Evolutionary conservation across 2,888 invertebrate genomes (phyloP).

Genomic region (Harmothoe impar): DNA sequence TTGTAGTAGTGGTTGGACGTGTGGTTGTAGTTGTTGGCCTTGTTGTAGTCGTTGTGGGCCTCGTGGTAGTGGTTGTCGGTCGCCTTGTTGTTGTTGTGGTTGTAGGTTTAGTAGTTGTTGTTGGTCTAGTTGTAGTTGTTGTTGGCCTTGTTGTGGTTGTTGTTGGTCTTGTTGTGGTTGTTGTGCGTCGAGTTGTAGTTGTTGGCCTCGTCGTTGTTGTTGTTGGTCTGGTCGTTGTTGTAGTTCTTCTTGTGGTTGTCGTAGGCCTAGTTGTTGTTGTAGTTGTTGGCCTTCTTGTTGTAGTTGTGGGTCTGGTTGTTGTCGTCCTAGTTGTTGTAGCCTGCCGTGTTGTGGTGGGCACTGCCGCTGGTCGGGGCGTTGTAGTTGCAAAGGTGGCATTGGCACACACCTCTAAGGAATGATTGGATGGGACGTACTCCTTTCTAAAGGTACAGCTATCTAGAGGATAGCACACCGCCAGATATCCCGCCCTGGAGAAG

Average conservation of each 20-base stretch:
- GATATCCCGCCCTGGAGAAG: slow-evolving; percentile 15
- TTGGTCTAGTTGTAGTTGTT: slow-evolving; percentile 10
- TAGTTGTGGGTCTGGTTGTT: neutral
- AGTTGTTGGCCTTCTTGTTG: neutral
- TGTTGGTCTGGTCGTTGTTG: slow-evolving; percentile 34
- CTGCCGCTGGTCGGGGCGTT: neutral
- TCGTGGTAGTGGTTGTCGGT: slow-evolving; percentile 4
- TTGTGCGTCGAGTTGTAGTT: neutral
- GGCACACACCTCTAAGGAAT: slow-evolving; percentile 12
- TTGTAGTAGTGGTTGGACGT: neutral
- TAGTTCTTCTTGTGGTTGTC: slow-evolving; percentile 36
- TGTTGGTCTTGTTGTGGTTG: neutral
- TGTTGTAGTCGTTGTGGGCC: neutral
- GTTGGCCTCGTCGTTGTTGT: slow-evolving; percentile 33
- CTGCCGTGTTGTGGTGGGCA: neutral
- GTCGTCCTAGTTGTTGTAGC: neutral
- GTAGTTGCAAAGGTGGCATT: neutral
- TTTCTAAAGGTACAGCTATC: slow-evolving; percentile 24
- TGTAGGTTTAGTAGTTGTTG: slow-evolving; percentile 15
- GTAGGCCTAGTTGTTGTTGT: neutral
- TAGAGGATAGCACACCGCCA: slow-evolving; percentile 53
- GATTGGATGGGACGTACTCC: slow-evolving; percentile 21
- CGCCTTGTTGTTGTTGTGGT: neutral
- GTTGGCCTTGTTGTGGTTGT: neutral
- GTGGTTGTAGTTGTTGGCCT: slow-evolving; percentile 8